These are phyloP conservation scores for Pempheris klunzingeri DNA, from an alignment of 2,797 vertebrate species.

Conservation along the genomic window DNA sequence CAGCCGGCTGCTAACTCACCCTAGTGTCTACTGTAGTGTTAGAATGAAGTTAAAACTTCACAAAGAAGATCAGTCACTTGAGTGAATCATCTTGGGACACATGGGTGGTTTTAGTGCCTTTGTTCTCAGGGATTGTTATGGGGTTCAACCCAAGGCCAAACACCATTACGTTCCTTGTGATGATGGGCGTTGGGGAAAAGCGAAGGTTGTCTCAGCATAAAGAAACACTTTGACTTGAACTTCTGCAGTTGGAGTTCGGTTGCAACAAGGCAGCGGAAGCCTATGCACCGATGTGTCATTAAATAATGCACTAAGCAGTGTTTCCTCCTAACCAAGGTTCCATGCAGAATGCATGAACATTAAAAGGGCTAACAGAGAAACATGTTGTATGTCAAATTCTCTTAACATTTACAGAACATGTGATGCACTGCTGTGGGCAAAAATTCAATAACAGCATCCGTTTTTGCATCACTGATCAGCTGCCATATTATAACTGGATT, in stretches of 20 bases:
- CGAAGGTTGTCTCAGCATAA: constrained; percentile 16
- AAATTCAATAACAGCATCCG: constrained; percentile 19
- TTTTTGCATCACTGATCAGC: constrained; percentile 42
- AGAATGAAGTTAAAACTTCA: constrained; percentile 23
- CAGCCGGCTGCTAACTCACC: neutral
- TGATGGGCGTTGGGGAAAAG: neutral
- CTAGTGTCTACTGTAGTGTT: too few species aligned
- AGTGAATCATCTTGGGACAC: constrained; percentile 20
- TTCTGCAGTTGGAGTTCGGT: neutral
- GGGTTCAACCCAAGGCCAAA: constrained; percentile 31
- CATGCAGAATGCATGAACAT: constrained; percentile 53
- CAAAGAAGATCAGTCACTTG: constrained; percentile 15
- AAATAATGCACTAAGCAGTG: constrained; percentile 45
- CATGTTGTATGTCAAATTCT: constrained; percentile 29
- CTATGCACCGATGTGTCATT: constrained; percentile 11
- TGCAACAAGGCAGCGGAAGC: constrained; percentile 6
- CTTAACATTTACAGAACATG: constrained; percentile 31
- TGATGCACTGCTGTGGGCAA: neutral
- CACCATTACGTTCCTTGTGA: constrained; percentile 10
- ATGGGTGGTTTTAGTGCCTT: constrained; percentile 18
- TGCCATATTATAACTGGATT: neutral
- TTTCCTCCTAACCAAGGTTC: constrained; percentile 12
- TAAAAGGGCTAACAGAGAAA: constrained; percentile 37
- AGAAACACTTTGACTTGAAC: neutral
- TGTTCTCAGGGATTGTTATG: constrained; percentile 6